These are phyloP conservation scores for Psilopsiagon aurifrons DNA, from an alignment of 2,113 vertebrate genomes.

Conservation along the genomic window DNA sequence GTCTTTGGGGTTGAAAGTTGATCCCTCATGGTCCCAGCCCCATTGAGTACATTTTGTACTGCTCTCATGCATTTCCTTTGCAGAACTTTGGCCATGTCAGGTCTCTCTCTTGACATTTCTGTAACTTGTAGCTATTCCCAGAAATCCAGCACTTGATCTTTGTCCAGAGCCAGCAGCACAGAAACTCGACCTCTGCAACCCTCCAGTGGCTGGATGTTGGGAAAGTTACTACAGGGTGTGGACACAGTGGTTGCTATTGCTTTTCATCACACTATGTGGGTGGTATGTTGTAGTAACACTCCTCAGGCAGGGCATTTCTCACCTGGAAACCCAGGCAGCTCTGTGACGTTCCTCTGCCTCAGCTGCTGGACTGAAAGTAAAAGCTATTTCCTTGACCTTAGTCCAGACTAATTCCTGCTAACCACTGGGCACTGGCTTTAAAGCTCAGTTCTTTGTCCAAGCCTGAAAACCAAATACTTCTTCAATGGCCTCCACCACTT, in stretches of 20 bases:
- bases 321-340: neutral
- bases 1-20: neutral
- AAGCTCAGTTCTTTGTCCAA: neutral
- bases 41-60: rapidly evolving
- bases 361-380: neutral
- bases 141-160: neutral
- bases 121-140: neutral
- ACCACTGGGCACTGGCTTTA: neutral
- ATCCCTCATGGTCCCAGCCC: neutral
- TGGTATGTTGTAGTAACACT: neutral
- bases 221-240: neutral
- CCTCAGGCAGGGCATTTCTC: neutral
- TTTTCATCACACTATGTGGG: neutral
- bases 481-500: neutral
- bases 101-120: neutral
- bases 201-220: neutral
- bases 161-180: neutral
- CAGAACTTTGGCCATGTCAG: neutral
- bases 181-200: neutral
- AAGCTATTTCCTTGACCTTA: neutral
- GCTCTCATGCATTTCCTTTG: neutral
- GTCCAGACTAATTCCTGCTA: neutral
- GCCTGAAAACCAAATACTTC: neutral
- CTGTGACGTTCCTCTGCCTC: neutral
- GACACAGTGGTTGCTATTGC: neutral